A percentile compares a stretch with the other conserved stretches of the same genome.
These are phyloP conservation scores for Odontophorus gujanensis DNA, from an alignment of 2,113 vertebrate species.

Conservation along the genomic window DNA sequence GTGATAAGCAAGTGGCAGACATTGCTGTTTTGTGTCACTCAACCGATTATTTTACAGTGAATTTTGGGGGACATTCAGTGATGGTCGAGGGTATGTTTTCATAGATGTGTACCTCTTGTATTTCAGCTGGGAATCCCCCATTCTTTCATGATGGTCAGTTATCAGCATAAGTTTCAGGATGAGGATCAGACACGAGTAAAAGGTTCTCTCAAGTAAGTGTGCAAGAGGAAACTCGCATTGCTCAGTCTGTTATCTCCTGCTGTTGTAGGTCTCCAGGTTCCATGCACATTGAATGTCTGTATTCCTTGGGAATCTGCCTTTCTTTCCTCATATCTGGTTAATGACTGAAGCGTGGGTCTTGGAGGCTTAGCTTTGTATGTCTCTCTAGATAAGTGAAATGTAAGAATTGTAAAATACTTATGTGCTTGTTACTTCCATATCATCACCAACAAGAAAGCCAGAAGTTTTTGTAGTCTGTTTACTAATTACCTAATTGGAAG, in stretches of 20 bases:
- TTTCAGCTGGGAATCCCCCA: constrained; percentile 94
- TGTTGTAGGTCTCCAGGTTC: neutral
- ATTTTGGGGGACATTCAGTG: neutral
- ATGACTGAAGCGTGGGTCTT: neutral
- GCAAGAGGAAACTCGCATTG: neutral
- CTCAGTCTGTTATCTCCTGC: neutral
- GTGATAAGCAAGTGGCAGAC: neutral
- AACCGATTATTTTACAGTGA: neutral
- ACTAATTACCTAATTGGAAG: neutral
- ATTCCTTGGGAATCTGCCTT: neutral
- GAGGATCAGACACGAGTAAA: constrained; percentile 97
- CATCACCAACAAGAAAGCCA: neutral
- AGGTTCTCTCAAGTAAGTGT: constrained; percentile 93
- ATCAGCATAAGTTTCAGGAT: constrained; percentile 98
- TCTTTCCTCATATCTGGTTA: neutral
- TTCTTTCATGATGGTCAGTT: constrained; percentile 95
- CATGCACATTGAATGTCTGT: neutral
- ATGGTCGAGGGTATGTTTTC: fast-evolving
- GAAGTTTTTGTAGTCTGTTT: neutral
- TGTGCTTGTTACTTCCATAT: neutral
- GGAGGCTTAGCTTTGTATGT: neutral
- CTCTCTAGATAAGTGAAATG: neutral
- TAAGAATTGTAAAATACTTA: neutral
- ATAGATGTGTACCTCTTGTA: neutral
- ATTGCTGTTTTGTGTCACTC: neutral